Conservation (phyloP, 1,140 invertebrate genomes). For the Plectus sambesii region DNA sequence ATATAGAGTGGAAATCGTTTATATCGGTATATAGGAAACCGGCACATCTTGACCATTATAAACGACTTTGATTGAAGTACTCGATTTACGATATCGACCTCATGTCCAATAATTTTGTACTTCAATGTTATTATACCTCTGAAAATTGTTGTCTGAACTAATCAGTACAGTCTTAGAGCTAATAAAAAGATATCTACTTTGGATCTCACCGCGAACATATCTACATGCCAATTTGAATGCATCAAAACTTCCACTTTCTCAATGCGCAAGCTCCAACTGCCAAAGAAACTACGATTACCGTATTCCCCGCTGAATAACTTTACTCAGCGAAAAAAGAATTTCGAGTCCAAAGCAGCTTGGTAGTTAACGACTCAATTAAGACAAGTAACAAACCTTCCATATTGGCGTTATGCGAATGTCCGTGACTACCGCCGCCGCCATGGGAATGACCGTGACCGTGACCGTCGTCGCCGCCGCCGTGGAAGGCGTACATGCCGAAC, state of each 20-base stretch:
- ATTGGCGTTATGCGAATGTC: conserved; percentile 53
- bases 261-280: too few species aligned
- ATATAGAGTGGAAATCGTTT: too few species aligned
- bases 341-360: conserved; percentile 22
- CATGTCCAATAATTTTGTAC: conserved; percentile 44
- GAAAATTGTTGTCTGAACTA: too few species aligned
- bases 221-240: too few species aligned
- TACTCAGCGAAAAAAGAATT: conserved; percentile 51
- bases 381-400: conserved; percentile 55
- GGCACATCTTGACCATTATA: background rate
- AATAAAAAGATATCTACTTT: too few species aligned
- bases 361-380: conserved; percentile 27
- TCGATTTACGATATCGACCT: conserved; percentile 56
- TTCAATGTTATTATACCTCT: too few species aligned
- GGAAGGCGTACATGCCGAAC: conserved; percentile 54
- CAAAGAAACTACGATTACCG: too few species aligned
- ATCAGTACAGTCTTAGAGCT: too few species aligned
- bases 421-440: conserved; percentile 50
- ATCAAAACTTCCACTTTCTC: too few species aligned
- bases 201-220: too few species aligned
- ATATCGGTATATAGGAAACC: too few species aligned
- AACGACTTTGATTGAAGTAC: conserved; percentile 57
- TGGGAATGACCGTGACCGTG: conserved; percentile 50
- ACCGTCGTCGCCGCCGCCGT: conserved; percentile 39
- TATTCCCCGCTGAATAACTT: too few species aligned